These are phyloP conservation scores for Tetropium fuscum DNA, from an alignment of 2,888 invertebrate genomes.

Conservation along the genomic window DNA sequence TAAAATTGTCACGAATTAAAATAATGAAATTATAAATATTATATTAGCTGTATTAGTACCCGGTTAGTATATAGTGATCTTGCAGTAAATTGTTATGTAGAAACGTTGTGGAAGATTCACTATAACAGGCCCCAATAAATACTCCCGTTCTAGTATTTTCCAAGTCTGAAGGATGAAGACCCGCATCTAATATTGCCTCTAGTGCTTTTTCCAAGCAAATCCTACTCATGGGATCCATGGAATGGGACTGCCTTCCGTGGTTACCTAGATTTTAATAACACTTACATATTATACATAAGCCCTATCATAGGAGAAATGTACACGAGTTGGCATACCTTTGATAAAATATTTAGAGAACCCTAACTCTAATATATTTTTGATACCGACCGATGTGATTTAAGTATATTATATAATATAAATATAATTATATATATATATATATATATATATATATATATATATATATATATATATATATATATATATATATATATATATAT, in stretches of 20 bases:
- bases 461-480: no score
- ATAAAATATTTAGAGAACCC: not conserved
- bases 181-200: conserved; percentile 73
- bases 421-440: no score
- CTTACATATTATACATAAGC: not conserved
- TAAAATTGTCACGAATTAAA: conserved; percentile 11
- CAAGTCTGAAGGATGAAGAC: conserved; percentile 76
- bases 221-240: conserved; percentile 71
- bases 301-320: not conserved
- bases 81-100: not conserved
- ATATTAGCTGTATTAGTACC: not conserved
- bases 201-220: conserved; percentile 71
- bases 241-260: conserved; percentile 69
- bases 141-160: conserved; percentile 82
- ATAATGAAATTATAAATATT: no score
- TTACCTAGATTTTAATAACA: conserved; percentile 13
- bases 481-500: no score
- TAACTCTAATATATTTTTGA: not conserved
- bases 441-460: no score
- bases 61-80: conserved; percentile 6
- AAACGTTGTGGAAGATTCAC: conserved; percentile 72
- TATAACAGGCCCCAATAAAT: conserved; percentile 82
- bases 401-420: no score
- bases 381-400: not conserved
- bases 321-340: no score